Evolutionary conservation across 1,140 invertebrate genomes (phyloP), one percentile per base, ranked within the genome.

Genomic region (Eriocheir sinensis): DNA sequence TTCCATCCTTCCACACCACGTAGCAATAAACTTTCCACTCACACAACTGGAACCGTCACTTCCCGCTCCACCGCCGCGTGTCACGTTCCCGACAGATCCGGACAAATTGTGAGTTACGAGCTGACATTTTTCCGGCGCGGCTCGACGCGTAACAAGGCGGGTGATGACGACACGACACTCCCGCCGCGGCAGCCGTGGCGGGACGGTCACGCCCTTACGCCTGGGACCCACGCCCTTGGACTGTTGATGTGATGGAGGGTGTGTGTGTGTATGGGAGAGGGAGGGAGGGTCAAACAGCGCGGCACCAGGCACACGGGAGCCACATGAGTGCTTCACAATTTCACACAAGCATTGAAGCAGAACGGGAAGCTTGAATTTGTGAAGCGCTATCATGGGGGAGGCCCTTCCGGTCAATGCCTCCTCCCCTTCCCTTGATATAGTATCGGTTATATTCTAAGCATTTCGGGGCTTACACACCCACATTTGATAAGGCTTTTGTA

Each of bases 101-200:
- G 60, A 72, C 60, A 72, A n/a, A 72, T 72, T 72, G 60, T 72
- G 60, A 72, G 60, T 72, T 72, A 72, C 60, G 60, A 72, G 60
- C 60, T 72, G 60, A 72, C n/a, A 72, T 8, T 72, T 72, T 72
- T n/a, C 60, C 60, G 17, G 60, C 60, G 60, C 21, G 60, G 60
- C 27, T 21, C n/a, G 60, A 72, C 60, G 27, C 21, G 60, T 72
- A 72, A 72, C n/a, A 72, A n/a, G 21, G n/a, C 60, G 6, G 21
- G 12, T 27, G 60, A n/a, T 72, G 60, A 72, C 60, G 60, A 72
- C 60, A 72, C n/a, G n/a, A 72, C 60, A n/a, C 60, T 21, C 27
- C 60, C 60, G 60, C 60, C n/a, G 60, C 21, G 60, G 21, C 60
- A n/a, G 60, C 60, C 60, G 48, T 72, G 8, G 60, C 60, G 60